Conservation (phyloP, 2,113 vertebrate genomes). For the Serilophus lunatus region DNA sequence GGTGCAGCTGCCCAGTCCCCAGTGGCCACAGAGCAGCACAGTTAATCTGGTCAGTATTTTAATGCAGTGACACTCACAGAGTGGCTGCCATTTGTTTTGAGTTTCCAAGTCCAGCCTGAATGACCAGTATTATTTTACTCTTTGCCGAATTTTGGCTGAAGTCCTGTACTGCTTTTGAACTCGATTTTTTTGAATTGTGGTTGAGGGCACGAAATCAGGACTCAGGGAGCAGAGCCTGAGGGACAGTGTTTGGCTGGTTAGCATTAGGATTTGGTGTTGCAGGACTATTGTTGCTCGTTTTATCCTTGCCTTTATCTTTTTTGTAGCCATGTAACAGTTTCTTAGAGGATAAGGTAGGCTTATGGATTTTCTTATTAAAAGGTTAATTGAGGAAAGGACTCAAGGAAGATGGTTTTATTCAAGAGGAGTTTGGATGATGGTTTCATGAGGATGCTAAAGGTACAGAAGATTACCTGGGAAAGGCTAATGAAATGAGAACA, state of each 20-base stretch:
- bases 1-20: not conserved
- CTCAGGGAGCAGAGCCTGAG: not conserved
- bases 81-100: not conserved
- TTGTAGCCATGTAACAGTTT: not conserved
- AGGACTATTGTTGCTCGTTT: not conserved
- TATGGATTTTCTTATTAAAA: not conserved
- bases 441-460: not conserved
- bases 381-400: not conserved
- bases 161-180: not conserved
- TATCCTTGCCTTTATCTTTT: not conserved
- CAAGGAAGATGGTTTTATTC: not conserved
- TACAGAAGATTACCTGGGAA: not conserved
- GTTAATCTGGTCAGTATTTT: not conserved
- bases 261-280: not conserved
- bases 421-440: not conserved
- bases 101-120: not conserved
- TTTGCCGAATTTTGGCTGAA: not conserved
- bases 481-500: not conserved
- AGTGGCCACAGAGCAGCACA: not conserved
- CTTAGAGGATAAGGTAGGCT: not conserved
- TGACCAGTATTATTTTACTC: not conserved
- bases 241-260: not conserved
- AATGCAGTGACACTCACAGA: not conserved
- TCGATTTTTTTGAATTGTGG: not conserved
- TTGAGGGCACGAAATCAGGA: not conserved